Evolutionary conservation across 2,797 vertebrate genomes (phyloP).

Genomic region (Malacoctenus gilli): DNA sequence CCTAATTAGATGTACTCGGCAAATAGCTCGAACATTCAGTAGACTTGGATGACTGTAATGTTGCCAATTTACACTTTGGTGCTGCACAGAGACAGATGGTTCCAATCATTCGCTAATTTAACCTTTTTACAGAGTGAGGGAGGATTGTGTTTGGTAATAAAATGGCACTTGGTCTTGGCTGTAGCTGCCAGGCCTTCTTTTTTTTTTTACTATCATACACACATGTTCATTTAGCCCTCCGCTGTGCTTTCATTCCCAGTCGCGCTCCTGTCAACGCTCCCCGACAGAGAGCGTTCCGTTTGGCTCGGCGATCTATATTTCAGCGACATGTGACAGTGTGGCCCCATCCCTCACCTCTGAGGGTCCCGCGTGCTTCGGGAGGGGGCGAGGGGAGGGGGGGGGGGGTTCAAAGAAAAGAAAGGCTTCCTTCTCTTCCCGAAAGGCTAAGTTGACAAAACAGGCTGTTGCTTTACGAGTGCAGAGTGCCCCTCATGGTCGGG

Average conservation of each 20-base stretch:
- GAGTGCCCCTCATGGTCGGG: conserved; percentile 26
- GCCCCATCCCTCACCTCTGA: conserved; percentile 31
- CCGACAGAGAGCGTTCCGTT: conserved; percentile 3
- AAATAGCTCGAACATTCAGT: conserved; percentile 44
- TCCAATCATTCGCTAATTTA: conserved; percentile 59
- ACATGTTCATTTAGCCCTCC: conserved; percentile 46
- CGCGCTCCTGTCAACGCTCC: conserved; percentile 10
- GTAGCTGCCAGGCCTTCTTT: conserved; percentile 48
- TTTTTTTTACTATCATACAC: conserved; percentile 57
- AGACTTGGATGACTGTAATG: conserved; percentile 32
- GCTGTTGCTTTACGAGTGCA: conserved; percentile 52
- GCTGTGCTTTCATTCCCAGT: conserved; percentile 23
- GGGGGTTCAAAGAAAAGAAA: conserved; percentile 41
- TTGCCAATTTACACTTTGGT: conserved; percentile 48
- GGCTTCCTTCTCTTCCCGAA: conserved; percentile 27
- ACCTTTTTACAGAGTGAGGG: conserved; percentile 65
- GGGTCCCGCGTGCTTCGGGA: conserved; percentile 27
- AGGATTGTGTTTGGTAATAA: conserved; percentile 66
- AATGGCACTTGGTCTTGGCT: conserved; percentile 60
- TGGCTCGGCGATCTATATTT: conserved; percentile 22
- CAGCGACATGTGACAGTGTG: conserved; percentile 33
- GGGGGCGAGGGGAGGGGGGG: conserved; percentile 26
- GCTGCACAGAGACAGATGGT: conserved; percentile 67
- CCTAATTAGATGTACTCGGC: conserved; percentile 31
- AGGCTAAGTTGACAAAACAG: conserved; percentile 46